Base-by-base conservation (phyloP, 2,888 invertebrate species). In the Cephus spinipes region DNA sequence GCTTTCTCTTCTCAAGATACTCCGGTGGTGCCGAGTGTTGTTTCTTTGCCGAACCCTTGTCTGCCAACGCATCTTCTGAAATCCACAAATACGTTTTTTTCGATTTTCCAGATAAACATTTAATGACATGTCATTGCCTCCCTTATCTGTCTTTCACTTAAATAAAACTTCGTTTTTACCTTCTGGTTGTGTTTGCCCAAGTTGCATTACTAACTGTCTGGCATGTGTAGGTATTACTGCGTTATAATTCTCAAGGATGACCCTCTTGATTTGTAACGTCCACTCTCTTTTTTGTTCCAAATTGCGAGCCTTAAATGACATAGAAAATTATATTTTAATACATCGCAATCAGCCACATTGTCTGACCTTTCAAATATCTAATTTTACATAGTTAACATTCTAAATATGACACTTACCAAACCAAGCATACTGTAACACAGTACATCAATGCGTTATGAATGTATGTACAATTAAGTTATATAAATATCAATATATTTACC, bases 211-310 rank as follows among this genome's bases (percentile, higher is more conserved):
- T 76, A 98, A 93, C 89, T 98, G 97, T 86, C 97, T 95, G 30
- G 98, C 98, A 89, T 98, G 98, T 77, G 95, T 96, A n/a, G 98
- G 98, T 89, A 99, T 98, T 83, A 96, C 97, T 0, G 96, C 97
- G 82, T 95, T 96, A 92, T 97, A 98, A 92, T 98, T 98, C 91
- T 98, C 98, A 85, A 99, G 93, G 89, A 99, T 98, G 68, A 98
- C 97, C 92, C 97, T 94, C 88, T 96, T 96, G 84, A 96, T 93
- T 89, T 96, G 95, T 81, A 95, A 92, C 82, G 95, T 95, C 97
- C 96, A 96, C 90, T 97, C 96, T 78, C 97, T 93, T 92, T 98
- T 98, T 92, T 97, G 97, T 76, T 97, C 95, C 76, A 95, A 93
- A 84, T 95, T 97, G 74, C 96, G 92, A 23, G 97, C 97, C 94